These are phyloP conservation scores for Ceyx cyanopectus DNA, from an alignment of 2,113 vertebrate species.

Conservation along the genomic window DNA sequence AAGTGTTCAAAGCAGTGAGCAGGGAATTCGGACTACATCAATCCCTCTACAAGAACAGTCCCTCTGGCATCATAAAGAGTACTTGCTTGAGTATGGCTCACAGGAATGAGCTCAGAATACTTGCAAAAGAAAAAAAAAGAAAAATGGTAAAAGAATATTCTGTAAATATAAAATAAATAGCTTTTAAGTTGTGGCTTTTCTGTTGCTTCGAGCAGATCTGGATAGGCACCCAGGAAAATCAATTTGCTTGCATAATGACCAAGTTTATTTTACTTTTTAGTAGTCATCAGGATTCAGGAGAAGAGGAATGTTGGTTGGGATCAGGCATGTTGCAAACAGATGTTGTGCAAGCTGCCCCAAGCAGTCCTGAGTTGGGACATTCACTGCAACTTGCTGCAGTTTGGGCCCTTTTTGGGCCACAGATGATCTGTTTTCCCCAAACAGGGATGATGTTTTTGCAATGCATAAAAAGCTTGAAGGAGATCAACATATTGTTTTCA, in stretches of 20 bases:
- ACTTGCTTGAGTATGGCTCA: background rate
- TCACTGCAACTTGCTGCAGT: constrained; percentile 1
- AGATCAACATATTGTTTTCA: background rate
- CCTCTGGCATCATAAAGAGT: background rate
- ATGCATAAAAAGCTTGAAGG: background rate
- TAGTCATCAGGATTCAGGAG: background rate
- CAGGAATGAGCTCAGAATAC: constrained; percentile 12
- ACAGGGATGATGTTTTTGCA: background rate
- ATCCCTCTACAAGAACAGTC: constrained; percentile 37
- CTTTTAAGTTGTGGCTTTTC: background rate
- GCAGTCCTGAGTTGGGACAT: constrained; percentile 40
- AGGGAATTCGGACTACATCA: constrained; percentile 52
- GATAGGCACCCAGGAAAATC: constrained; percentile 11
- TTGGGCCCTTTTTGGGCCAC: constrained; percentile 39
- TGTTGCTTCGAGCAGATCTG: constrained; percentile 19
- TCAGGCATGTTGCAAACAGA: constrained; percentile 70
- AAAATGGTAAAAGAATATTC: background rate
- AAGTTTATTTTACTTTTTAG: constrained; percentile 32
- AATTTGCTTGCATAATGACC: background rate
- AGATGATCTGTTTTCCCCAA: constrained; percentile 8
- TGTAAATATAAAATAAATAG: background rate
- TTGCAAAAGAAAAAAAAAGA: too few relatives aligned
- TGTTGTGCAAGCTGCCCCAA: constrained; percentile 59
- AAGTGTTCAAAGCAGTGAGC: constrained; percentile 44
- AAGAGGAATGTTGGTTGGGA: constrained; percentile 46